Evolutionary conservation across 2,113 vertebrate genomes (phyloP), one percentile per base, ranked within the genome.

Genomic region (Erythrocebus patas): DNA sequence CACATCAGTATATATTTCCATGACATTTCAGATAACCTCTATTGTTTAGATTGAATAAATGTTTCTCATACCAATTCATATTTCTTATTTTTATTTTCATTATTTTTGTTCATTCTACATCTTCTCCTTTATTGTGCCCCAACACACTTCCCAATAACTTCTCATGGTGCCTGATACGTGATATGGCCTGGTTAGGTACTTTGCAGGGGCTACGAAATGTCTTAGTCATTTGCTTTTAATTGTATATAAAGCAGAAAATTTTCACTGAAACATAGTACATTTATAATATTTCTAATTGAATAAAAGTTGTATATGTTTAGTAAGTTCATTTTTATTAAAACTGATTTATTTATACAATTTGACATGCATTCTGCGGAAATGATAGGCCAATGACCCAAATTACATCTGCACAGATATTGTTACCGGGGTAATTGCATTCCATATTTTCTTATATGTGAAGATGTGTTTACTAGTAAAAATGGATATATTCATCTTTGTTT

Each of bases 331-430:
- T 90, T 61, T 43, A 75, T 81, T 45, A 43, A 94, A 80, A 80
- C 10, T 32, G 45, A 82, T 30, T 78, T 94, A 86, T 6, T 95
- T 86, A 68, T 90, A 43, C 35, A 38, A 89, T 59, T 87, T 30
- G 30, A 52, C 18, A 72, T 66, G 40, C 1, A 61, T 6, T 40
- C 35, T 18, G 8, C 82, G 14, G 73, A 92, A 92, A 79, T 78
- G 45, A 79, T 30, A 72, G n/a, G 27, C 8, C 23, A 38, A 45
- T 59, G 43, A 11, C 8, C 11, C 27, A 72, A 89, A 64, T 92
- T 80, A 45, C 0, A 75, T 27, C 68, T 40, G 6, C 9, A 13
- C 11, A 84, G 43, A 61, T 2, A 50, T 18, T 76, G 6, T 50
- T 75, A 38, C 5, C 22, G 2, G 17, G 7, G 16, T 61, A 50